Conservation (phyloP, 1,140 invertebrate genomes). For the Pogonomyrmex barbatus region DNA sequence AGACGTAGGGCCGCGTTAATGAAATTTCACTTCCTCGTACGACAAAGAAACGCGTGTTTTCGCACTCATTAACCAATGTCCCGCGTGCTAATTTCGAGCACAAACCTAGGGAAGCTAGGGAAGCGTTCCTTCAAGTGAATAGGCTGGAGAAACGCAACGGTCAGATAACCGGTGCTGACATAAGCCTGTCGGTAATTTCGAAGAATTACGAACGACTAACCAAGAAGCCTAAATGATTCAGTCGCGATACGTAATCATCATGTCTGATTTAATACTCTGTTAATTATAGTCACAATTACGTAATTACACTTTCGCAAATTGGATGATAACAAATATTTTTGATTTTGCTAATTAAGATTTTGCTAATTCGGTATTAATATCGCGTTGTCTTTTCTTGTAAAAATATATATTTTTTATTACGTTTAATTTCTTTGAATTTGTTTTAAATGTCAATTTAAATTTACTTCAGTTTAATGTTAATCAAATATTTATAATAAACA, state of each 20-base stretch:
- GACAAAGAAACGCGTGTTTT: conserved; percentile 69
- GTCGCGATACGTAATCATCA: not conserved
- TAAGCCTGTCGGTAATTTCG: conserved; percentile 32
- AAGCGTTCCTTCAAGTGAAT: conserved; percentile 13
- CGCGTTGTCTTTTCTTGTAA: not conserved
- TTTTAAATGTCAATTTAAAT: not conserved
- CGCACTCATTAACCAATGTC: conserved; percentile 33
- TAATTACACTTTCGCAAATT: not conserved
- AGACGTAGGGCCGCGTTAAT: conserved; percentile 62
- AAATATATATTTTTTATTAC: not conserved
- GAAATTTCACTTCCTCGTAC: conserved; percentile 74
- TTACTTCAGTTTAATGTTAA: not conserved
- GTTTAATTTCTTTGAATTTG: not conserved
- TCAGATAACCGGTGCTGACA: conserved; percentile 18
- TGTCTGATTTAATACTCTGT: not conserved
- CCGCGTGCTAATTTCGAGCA: conserved; percentile 68
- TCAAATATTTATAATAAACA: not conserved
- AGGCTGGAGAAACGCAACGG: conserved; percentile 11
- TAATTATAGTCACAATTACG: not conserved
- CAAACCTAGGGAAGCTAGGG: conserved; percentile 38
- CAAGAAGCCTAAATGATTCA: not conserved
- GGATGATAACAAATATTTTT: not conserved
- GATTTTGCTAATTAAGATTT: not conserved
- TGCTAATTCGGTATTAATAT: not conserved
- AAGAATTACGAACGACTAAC: not conserved